A percentile compares a stretch with the other conserved stretches of the same genome.
These are phyloP conservation scores for Chondrosia reniformis DNA, from an alignment of 37 sponge, comb jelly and placozoan species.

Conservation along the genomic window DNA sequence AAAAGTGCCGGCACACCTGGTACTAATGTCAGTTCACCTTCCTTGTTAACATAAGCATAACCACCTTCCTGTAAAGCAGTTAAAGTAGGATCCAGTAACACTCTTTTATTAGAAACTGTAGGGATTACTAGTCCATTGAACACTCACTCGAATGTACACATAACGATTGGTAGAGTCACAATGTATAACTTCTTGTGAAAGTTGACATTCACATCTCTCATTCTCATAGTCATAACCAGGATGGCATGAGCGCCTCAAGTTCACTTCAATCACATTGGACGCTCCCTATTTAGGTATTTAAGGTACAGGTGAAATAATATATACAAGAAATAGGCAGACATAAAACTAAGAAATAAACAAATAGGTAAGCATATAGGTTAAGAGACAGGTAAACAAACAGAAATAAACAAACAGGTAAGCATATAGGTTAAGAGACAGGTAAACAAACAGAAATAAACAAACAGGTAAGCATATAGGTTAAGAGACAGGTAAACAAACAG, in stretches of 20 bases:
- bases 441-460: neutral
- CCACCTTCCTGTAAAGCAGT: constrained; percentile 6
- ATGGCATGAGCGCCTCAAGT: no score
- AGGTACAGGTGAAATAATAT: no score
- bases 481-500: neutral
- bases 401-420: no score
- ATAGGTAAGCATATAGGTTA: no score
- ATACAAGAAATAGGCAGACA: no score
- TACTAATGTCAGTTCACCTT: neutral
- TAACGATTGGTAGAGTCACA: constrained; percentile 63
- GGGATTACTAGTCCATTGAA: no score
- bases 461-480: neutral
- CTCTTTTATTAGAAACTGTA: neutral
- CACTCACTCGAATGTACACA: constrained; percentile 63
- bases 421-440: no score
- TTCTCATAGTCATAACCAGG: neutral
- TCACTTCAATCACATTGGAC: no score
- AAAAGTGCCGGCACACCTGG: constrained; percentile 43
- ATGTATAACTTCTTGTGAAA: constrained; percentile 9
- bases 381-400: no score
- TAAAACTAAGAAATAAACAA: no score
- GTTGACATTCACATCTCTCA: neutral
- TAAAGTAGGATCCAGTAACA: neutral
- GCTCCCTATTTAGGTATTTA: no score
- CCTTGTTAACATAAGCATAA: neutral